Percentiles rank a stretch among this genome's conserved stretches.
These are phyloP conservation scores for Hesperophylax magnus DNA, from an alignment of 1,140 invertebrate species.

Conservation along the genomic window DNA sequence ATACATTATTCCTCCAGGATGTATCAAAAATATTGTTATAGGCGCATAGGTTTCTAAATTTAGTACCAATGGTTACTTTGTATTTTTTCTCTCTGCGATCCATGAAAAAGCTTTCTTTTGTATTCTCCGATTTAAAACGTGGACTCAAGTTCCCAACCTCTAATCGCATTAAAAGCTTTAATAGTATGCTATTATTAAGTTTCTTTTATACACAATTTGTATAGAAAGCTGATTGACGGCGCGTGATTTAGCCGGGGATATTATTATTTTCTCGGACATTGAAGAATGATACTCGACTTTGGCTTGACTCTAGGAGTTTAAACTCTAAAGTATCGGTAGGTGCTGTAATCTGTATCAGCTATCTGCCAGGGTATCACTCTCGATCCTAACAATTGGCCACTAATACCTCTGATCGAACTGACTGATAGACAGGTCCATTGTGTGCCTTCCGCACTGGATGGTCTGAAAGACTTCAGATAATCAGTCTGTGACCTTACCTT, in stretches of 20 bases:
- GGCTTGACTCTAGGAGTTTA: no score
- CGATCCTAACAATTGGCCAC: slow-evolving; percentile 22
- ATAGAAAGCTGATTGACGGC: slow-evolving; percentile 23
- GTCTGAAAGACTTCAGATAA: not conserved
- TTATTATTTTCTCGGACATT: no score
- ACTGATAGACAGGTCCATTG: slow-evolving; percentile 27
- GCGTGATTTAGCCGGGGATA: slow-evolving; percentile 9
- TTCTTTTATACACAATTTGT: slow-evolving; percentile 1
- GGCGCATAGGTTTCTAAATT: no score
- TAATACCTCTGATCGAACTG: not conserved
- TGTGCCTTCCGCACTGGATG: not conserved
- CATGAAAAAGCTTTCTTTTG: no score
- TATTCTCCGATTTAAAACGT: no score
- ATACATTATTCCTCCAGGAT: no score
- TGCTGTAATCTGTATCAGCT: not conserved
- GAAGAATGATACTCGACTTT: no score
- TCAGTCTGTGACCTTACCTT: not conserved
- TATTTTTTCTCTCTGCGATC: no score
- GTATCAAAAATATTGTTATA: no score
- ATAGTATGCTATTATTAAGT: not conserved
- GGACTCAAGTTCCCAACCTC: not conserved
- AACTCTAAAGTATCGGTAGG: not conserved
- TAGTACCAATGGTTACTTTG: no score
- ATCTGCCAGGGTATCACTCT: slow-evolving; percentile 5
- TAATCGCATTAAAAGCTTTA: slow-evolving; percentile 18